phyloP scores from a whole-genome alignment of 2,113 vertebrate genomes.

The Fukomys damarensis region DNA sequence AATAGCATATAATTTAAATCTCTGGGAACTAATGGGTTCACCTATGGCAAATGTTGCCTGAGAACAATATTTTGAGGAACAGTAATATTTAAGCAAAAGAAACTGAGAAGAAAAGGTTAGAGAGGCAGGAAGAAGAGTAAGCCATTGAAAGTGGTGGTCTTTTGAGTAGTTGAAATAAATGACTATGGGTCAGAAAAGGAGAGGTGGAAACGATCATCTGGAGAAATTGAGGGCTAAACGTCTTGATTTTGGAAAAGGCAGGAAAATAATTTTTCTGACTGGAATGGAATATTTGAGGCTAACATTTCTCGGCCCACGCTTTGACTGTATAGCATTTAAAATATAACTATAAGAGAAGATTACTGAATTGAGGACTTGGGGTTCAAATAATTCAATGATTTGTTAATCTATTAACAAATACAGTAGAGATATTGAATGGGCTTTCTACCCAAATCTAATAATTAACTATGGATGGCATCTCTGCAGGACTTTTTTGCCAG shows the following conservation, averaged over 20 bases:
- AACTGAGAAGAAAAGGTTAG: not conserved
- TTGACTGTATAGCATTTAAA: not conserved
- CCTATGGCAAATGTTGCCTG: not conserved
- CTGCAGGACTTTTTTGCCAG: not conserved
- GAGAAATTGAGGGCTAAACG: not conserved
- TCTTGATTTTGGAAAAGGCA: not conserved
- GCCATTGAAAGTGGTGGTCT: not conserved
- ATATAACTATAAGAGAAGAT: not conserved
- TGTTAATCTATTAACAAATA: not conserved
- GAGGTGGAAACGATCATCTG: not conserved
- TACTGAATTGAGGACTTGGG: not conserved
- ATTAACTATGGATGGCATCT: not conserved
- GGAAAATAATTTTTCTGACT: not conserved
- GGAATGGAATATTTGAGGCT: not conserved
- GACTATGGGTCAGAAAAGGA: not conserved
- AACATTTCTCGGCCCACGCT: not conserved
- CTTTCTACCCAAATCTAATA: not conserved
- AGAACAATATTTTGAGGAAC: not conserved
- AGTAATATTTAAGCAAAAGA: not conserved
- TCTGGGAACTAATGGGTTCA: not conserved
- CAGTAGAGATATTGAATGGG: not conserved
- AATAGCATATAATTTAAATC: not conserved
- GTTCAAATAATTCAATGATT: not conserved
- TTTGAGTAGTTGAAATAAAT: not conserved
- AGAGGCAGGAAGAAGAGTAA: not conserved